Base-by-base conservation (phyloP, 2,888 invertebrate species). In the Ctenicera cuprea region DNA sequence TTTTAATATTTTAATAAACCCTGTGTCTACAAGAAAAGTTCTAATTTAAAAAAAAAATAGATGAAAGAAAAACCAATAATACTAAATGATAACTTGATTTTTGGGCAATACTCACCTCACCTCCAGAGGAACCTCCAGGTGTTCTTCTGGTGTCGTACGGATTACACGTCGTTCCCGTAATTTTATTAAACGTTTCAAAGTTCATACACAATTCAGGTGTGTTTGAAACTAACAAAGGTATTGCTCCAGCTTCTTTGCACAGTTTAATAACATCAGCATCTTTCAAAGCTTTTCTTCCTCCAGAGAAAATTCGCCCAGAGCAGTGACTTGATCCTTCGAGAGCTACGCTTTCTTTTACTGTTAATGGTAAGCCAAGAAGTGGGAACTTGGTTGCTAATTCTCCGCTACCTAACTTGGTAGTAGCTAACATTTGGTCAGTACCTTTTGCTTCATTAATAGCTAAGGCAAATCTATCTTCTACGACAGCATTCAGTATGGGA, bases 141-240 rank as follows among this genome's bases (percentile, higher is more conserved):
- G 92, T 95, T 79, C 92, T 89, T 0, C 89, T 89, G 0, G 91
- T 88, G 82, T 95, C 92, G 85, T 96, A 95, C 0, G 98, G 96
- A 88, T 98, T 98, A 77, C 89, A 89, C 0, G 96, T 94, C 43
- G 91, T 88, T 0, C 97, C 97, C 41, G 92, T 91, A 0, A 96
- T 88, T 63, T 92, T 90, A 85, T 96, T 97, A 63, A 90, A 91
- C 8, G 94, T 94, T 87, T 97, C 97, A 91, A 94, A 95, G 85
- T 95, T 95, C 84, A 96, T 89, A 81, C 97, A 97, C 75, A 95
- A 90, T 84, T 97, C 97, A 0, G 97, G 96, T 0, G 95, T 94
- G 83, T 95, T 96, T 16, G 96, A 95, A 0, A 95, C 92, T 14
- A 94, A 90, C 41, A 97, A 86, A 0, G 95, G 93, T 68, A 97